These are phyloP conservation scores for Megalopta genalis DNA, from an alignment of 1,140 invertebrate species.

Conservation along the genomic window DNA sequence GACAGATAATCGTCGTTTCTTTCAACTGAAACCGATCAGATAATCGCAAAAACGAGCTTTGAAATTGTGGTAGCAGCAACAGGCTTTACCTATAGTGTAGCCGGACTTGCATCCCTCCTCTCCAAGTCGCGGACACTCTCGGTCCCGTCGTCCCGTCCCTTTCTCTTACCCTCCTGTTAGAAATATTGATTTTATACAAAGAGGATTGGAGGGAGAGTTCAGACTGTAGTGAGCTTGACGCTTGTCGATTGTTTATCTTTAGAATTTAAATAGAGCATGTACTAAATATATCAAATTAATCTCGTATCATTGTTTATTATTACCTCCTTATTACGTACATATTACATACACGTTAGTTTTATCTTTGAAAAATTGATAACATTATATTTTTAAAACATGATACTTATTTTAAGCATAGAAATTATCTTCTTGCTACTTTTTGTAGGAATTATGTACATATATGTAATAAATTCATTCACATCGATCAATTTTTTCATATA, in stretches of 20 bases:
- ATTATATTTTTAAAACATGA: slow-evolving; percentile 36
- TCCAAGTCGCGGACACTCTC: slow-evolving; percentile 16
- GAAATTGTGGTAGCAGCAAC: slow-evolving; percentile 72
- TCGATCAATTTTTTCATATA: not conserved
- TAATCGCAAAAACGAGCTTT: slow-evolving; percentile 33
- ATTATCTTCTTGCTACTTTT: not conserved
- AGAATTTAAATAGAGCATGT: slow-evolving; percentile 67
- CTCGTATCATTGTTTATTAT: slow-evolving; percentile 30
- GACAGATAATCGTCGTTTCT: slow-evolving; percentile 46
- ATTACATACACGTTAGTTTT: slow-evolving; percentile 5
- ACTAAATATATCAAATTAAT: slow-evolving; percentile 59
- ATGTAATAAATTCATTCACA: not conserved
- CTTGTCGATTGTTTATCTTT: slow-evolving; percentile 71
- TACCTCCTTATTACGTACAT: not conserved
- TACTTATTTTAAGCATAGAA: too few species aligned
- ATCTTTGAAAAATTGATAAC: slow-evolving; percentile 22
- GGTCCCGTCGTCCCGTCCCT: slow-evolving; percentile 2
- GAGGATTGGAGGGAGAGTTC: slow-evolving; percentile 64
- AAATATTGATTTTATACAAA: slow-evolving; percentile 77
- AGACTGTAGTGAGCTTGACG: slow-evolving; percentile 55
- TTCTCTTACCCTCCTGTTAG: slow-evolving; percentile 70
- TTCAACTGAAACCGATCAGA: slow-evolving; percentile 35
- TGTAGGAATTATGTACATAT: not conserved
- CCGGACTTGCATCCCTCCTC: slow-evolving; percentile 71
- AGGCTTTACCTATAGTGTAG: slow-evolving; percentile 77